Conservation (phyloP, 1,140 invertebrate genomes). For the Paracyclopina nana region DNA sequence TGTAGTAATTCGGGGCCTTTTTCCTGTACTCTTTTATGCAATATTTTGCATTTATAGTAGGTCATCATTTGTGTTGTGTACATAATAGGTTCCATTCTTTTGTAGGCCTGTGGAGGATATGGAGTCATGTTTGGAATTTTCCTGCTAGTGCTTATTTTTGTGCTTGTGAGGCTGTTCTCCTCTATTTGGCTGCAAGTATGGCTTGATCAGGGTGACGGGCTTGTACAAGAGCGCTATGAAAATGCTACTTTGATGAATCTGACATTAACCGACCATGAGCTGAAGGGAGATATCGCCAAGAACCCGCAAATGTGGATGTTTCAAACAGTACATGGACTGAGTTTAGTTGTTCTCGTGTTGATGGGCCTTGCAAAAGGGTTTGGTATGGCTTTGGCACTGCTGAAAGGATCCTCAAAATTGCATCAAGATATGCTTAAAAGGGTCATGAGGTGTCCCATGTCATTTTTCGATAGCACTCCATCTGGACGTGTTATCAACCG, state of each 20-base stretch:
- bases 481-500: conserved; percentile 34
- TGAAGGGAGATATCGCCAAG: conserved; percentile 14
- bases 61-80: too few relatives aligned
- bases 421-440: conserved; percentile 40
- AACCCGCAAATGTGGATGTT: conserved; percentile 42
- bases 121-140: conserved; percentile 20
- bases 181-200: conserved; percentile 24
- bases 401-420: conserved; percentile 34
- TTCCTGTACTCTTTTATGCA: too few relatives aligned
- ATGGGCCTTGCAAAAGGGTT: neutral
- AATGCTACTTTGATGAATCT: conserved; percentile 32
- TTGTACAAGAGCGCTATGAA: neutral
- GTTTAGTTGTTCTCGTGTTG: conserved; percentile 65
- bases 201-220: conserved; percentile 22
- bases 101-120: conserved; percentile 23
- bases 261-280: conserved; percentile 33
- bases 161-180: conserved; percentile 21
- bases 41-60: too few relatives aligned
- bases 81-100: too few relatives aligned
- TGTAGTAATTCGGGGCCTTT: too few relatives aligned
- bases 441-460: conserved; percentile 38
- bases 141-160: conserved; percentile 22
- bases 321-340: conserved; percentile 62
- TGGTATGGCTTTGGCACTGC: neutral
- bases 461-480: conserved; percentile 41